Percentiles rank a stretch among this genome's conserved stretches.
Conservation (phyloP, 2,888 invertebrate species). For the Mythimna pallens region DNA sequence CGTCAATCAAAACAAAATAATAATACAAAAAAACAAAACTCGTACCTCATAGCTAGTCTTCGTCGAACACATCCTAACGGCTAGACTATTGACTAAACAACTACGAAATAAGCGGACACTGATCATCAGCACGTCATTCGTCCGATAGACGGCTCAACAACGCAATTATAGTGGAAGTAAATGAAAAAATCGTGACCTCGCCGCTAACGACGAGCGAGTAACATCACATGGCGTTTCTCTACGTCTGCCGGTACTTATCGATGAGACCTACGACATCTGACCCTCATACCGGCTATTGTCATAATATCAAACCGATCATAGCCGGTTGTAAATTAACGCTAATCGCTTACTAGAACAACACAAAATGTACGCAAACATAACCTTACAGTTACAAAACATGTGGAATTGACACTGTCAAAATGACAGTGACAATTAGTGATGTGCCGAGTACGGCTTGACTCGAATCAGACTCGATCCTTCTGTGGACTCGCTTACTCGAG, state of each 20-base stretch:
- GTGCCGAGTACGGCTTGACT: too few species aligned
- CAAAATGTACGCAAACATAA: constrained; percentile 70
- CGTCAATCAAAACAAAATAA: constrained; percentile 13
- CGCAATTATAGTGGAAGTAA: constrained; percentile 65
- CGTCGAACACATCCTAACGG: constrained; percentile 79
- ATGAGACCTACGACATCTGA: constrained; percentile 79
- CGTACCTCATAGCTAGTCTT: constrained; percentile 83
- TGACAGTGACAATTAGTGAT: constrained; percentile 4
- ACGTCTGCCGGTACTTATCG: constrained; percentile 71
- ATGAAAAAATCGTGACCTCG: constrained; percentile 68
- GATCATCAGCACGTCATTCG: constrained; percentile 75
- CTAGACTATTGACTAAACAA: constrained; percentile 72
- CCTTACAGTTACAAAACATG: constrained; percentile 65
- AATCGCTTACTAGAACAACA: constrained; percentile 52
- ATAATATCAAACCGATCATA: constrained; percentile 68
- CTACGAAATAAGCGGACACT: constrained; percentile 72
- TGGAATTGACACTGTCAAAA: constrained; percentile 37
- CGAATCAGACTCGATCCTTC: too few species aligned
- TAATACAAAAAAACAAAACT: constrained; percentile 69
- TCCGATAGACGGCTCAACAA: constrained; percentile 50
- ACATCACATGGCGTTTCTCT: constrained; percentile 63
- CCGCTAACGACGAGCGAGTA: constrained; percentile 41
- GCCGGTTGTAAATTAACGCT: constrained; percentile 53
- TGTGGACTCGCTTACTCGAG: too few species aligned
- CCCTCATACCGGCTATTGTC: constrained; percentile 72